Percentiles rank a stretch among this genome's conserved stretches.
These are phyloP conservation scores for Leucoraja erinaceus DNA, from an alignment of 2,113 vertebrate species.

Conservation along the genomic window DNA sequence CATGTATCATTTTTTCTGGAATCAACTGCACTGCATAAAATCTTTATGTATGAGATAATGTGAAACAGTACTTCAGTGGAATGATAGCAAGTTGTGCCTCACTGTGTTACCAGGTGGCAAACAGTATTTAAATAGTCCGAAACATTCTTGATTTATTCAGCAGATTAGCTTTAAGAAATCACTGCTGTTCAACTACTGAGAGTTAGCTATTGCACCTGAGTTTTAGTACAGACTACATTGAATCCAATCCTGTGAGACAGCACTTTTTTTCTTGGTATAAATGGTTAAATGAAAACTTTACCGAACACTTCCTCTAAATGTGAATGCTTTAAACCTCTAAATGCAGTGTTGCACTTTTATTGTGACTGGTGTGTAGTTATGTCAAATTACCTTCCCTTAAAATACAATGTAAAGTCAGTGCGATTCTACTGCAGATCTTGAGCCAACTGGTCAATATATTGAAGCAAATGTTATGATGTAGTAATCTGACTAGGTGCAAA, in stretches of 20 bases:
- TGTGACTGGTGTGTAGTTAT: not conserved
- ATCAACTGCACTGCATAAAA: slow-evolving; percentile 43
- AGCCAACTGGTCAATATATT: not conserved
- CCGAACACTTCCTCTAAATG: not conserved
- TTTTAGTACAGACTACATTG: not conserved
- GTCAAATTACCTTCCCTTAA: not conserved
- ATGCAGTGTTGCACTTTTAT: not conserved
- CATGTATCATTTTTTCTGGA: slow-evolving; percentile 44
- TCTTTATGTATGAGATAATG: not conserved
- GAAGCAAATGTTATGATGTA: not conserved
- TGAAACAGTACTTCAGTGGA: not conserved
- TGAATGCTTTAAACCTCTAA: not conserved
- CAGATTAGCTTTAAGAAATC: too few species aligned
- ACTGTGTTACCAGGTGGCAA: not conserved
- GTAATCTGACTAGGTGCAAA: not conserved
- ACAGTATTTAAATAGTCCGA: not conserved
- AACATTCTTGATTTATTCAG: not conserved
- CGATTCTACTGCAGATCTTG: not conserved
- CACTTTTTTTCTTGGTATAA: not conserved
- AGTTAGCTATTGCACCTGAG: not conserved
- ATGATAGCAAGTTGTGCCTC: not conserved
- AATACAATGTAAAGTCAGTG: not conserved
- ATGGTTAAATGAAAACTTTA: not conserved
- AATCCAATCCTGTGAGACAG: not conserved
- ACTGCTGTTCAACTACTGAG: not conserved